Conservation (phyloP, 2,888 invertebrate species). For the Phasia obesa region DNA sequence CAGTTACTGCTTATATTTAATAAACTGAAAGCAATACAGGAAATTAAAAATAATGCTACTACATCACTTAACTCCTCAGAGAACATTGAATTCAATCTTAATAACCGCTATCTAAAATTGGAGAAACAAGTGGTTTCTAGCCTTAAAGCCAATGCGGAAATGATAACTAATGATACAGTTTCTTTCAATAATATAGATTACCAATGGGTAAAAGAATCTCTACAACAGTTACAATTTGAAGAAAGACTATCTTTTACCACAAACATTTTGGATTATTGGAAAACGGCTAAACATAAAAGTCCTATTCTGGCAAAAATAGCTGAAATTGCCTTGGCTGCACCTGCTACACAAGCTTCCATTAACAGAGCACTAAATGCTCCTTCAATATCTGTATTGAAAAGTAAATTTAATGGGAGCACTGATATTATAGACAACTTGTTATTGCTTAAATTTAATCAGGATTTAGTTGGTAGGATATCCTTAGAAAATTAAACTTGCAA, state of each 20-base stretch:
- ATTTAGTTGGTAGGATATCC: conserved; percentile 34
- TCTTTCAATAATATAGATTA: background rate
- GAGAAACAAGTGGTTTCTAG: conserved; percentile 1
- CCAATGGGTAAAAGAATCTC: conserved; percentile 10
- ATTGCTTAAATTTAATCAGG: conserved; percentile 47
- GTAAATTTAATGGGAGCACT: background rate
- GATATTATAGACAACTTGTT: conserved; percentile 43
- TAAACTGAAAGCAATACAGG: conserved; percentile 30
- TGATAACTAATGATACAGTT: background rate
- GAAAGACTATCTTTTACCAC: conserved; percentile 26
- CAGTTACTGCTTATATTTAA: conserved; percentile 45
- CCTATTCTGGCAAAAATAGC: conserved; percentile 41
- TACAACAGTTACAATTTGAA: conserved; percentile 45
- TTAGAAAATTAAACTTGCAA: background rate
- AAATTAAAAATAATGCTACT: background rate
- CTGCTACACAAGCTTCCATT: conserved; percentile 47
- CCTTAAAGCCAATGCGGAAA: conserved; percentile 1
- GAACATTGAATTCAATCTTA: background rate
- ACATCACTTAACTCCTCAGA: background rate
- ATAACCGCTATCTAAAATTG: conserved; percentile 25
- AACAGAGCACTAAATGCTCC: conserved; percentile 26
- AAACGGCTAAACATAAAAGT: conserved; percentile 17
- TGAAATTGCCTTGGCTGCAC: conserved; percentile 43
- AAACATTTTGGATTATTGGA: conserved; percentile 52
- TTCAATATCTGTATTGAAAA: conserved; percentile 17